Conservation (phyloP, 2,888 invertebrate species). For the Pristionchus fissidentatus region DNA sequence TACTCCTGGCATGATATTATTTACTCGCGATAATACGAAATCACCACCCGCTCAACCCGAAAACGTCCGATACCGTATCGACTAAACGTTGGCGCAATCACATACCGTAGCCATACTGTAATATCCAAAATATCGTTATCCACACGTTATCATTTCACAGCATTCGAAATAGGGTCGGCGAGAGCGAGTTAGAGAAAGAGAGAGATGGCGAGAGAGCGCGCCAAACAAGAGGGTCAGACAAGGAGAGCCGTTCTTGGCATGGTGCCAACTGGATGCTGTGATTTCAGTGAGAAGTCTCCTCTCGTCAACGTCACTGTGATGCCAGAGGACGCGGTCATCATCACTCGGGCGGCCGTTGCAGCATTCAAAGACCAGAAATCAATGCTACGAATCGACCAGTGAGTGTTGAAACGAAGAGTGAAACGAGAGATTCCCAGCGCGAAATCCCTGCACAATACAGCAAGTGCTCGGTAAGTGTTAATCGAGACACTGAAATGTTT, state of each 20-base stretch:
- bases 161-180: too few relatives aligned
- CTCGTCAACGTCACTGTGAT: conserved; percentile 19
- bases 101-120: conserved; percentile 8
- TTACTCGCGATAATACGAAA: background rate
- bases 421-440: background rate
- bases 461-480: too few relatives aligned
- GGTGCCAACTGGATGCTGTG: background rate
- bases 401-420: background rate
- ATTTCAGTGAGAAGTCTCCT: conserved; percentile 26
- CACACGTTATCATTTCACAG: too few relatives aligned
- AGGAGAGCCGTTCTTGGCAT: too few relatives aligned
- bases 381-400: conserved; percentile 18
- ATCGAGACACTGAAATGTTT: too few relatives aligned
- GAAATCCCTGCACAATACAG: too few relatives aligned
- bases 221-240: too few relatives aligned
- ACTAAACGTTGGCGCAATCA: background rate
- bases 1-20: background rate
- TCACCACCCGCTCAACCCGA: background rate
- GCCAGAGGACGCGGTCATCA: background rate
- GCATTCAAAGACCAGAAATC: conserved; percentile 40
- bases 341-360: background rate
- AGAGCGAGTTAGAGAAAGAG: too few relatives aligned
- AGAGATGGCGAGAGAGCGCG: too few relatives aligned
- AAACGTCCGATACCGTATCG: background rate
- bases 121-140: too few relatives aligned